phyloP scores from a whole-genome alignment of 2,797 vertebrate species.

The Lates japonicus region DNA sequence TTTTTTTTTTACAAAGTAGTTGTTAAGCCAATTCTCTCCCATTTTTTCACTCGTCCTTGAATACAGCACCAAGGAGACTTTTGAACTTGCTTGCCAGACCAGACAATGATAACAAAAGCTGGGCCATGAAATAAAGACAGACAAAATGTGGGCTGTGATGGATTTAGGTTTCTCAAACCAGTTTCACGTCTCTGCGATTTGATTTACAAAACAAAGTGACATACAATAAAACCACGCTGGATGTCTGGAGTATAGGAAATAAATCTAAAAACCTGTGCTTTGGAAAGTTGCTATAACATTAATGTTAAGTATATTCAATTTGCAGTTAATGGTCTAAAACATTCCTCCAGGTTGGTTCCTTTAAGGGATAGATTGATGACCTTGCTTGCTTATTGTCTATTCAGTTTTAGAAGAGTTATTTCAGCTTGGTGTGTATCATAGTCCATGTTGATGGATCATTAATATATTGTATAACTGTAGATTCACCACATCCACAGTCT shows the following conservation, averaged over 20 bases:
- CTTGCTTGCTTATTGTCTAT: neutral
- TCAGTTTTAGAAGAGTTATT: neutral
- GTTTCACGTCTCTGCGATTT: neutral
- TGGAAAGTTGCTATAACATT: neutral
- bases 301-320: constrained; percentile 12
- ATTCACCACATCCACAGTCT: neutral
- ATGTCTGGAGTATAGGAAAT: neutral
- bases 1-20: neutral
- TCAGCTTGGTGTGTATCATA: neutral
- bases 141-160: neutral
- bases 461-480: neutral
- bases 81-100: neutral
- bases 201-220: neutral
- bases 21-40: neutral
- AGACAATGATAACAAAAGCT: neutral
- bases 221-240: neutral
- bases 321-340: constrained; percentile 37
- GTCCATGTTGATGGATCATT: neutral
- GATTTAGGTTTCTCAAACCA: neutral
- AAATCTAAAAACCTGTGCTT: neutral
- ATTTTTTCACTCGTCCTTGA: neutral
- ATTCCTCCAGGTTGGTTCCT: neutral
- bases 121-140: neutral
- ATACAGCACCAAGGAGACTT: neutral
- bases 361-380: constrained; percentile 8